These are phyloP conservation scores for Drosophila lacertosa DNA, from an alignment of 1,140 invertebrate genomes.

Conservation along the genomic window DNA sequence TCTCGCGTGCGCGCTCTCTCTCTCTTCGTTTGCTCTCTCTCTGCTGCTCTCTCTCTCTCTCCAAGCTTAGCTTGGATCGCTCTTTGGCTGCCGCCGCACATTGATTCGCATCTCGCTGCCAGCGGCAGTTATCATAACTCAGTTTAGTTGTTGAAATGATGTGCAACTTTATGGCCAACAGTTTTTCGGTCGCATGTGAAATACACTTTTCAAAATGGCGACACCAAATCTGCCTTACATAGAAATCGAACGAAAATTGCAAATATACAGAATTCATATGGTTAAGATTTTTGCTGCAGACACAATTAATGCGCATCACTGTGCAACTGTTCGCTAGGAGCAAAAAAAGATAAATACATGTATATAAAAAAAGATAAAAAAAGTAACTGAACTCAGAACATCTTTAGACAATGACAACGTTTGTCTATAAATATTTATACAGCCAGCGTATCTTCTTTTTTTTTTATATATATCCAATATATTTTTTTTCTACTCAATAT, in stretches of 20 bases:
- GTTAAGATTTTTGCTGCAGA: not conserved
- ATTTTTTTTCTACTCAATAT: conserved; percentile 20
- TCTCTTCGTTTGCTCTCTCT: not conserved
- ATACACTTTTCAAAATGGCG: conserved; percentile 27
- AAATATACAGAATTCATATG: not conserved
- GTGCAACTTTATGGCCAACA: conserved; percentile 33
- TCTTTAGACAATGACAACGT: conserved; percentile 65
- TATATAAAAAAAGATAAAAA: not conserved
- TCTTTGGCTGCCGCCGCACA: conserved; percentile 15
- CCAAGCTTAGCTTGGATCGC: not conserved
- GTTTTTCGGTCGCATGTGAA: not conserved
- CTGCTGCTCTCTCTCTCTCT: not conserved
- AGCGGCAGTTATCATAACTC: conserved; percentile 27
- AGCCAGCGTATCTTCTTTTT: conserved; percentile 36
- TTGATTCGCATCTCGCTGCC: conserved; percentile 19
- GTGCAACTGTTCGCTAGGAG: not conserved
- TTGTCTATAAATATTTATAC: conserved; percentile 76
- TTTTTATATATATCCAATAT: not conserved
- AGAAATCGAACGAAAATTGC: conserved; percentile 1
- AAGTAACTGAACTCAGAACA: conserved; percentile 50
- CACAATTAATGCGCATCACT: not conserved
- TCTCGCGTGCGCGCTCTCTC: not conserved
- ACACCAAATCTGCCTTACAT: not conserved
- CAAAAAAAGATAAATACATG: not conserved
- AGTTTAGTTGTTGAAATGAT: conserved; percentile 38